A percentile compares a stretch with the other conserved stretches of the same genome.
These are phyloP conservation scores for Sigmodon hispidus DNA, from an alignment of 2,113 vertebrate genomes.

Conservation along the genomic window DNA sequence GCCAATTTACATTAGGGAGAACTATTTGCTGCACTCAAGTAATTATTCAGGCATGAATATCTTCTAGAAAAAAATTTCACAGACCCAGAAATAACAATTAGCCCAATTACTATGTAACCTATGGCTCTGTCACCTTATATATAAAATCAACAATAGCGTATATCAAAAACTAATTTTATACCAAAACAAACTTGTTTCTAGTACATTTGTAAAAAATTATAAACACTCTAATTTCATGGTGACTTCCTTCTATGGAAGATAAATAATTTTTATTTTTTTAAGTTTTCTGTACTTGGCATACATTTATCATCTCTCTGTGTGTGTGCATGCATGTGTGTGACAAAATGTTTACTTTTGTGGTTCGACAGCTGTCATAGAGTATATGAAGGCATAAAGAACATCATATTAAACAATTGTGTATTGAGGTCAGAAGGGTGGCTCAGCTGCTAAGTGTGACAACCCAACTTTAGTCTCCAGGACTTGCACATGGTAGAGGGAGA, in stretches of 20 bases:
- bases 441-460: background rate
- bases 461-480: background rate
- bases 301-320: background rate
- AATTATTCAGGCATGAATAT: background rate
- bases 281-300: background rate
- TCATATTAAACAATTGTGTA: conserved; percentile 36
- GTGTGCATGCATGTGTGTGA: background rate
- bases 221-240: background rate
- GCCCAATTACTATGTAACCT: background rate
- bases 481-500: background rate
- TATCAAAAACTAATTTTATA: background rate
- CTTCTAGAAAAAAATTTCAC: background rate
- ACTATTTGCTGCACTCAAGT: background rate
- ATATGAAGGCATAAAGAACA: conserved; percentile 3
- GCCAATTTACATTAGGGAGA: background rate
- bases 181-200: background rate
- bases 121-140: background rate
- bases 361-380: background rate
- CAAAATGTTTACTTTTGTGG: background rate
- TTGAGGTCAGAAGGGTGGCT: background rate
- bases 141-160: too few relatives aligned
- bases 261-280: background rate
- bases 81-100: background rate
- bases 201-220: background rate
- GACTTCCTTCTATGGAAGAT: background rate